These are phyloP conservation scores for Aspidiotus destructor DNA, from an alignment of 2,888 invertebrate genomes.

Conservation along the genomic window DNA sequence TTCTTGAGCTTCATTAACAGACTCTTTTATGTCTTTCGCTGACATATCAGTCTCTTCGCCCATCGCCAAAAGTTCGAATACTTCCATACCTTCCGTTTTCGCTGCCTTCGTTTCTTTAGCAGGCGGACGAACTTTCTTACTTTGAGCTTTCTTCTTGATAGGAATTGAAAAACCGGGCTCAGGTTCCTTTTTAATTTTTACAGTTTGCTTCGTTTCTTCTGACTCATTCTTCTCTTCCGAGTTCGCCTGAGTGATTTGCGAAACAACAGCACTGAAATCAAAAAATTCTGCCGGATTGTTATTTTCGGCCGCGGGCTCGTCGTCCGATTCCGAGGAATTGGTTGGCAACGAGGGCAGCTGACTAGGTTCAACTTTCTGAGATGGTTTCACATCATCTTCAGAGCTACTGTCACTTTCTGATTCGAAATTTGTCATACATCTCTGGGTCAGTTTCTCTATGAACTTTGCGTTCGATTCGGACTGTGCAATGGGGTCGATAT, in stretches of 20 bases:
- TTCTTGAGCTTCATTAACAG: slow-evolving; percentile 58
- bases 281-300: slow-evolving; percentile 22
- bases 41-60: slow-evolving; percentile 48
- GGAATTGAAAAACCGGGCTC: not conserved
- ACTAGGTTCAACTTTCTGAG: not conserved
- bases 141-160: not conserved
- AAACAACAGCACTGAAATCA: slow-evolving; percentile 16
- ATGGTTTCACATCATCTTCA: not conserved
- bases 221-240: not conserved
- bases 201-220: not conserved
- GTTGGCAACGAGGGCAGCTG: not conserved
- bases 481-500: not conserved
- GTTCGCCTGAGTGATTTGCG: slow-evolving; percentile 20
- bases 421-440: slow-evolving; percentile 5
- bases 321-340: not conserved
- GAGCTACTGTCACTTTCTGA: slow-evolving; percentile 24
- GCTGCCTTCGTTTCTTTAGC: not conserved
- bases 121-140: not conserved
- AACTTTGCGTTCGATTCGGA: not conserved
- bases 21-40: slow-evolving; percentile 42
- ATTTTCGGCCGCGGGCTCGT: slow-evolving; percentile 3
- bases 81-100: slow-evolving; percentile 26
- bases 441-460: not conserved
- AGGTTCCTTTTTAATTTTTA: not conserved
- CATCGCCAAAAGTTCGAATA: slow-evolving; percentile 51